Evolutionary conservation across 2,113 vertebrate genomes (phyloP).

Genomic region (Callipepla squamata): DNA sequence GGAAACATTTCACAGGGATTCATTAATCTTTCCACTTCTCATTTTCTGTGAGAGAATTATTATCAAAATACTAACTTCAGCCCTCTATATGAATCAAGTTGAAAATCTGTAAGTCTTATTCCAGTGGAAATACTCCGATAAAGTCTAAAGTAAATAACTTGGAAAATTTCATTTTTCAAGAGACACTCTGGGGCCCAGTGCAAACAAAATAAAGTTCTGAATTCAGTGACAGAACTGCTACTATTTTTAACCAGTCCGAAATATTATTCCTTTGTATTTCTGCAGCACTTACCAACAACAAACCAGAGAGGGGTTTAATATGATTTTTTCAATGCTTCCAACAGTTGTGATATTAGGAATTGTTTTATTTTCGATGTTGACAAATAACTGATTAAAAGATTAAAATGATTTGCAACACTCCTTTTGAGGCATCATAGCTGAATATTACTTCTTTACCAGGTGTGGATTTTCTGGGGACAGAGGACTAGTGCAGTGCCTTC

Average conservation of each 20-base stretch:
- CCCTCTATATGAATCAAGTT: not conserved
- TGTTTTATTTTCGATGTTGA: not conserved
- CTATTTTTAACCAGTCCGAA: not conserved
- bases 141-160: not conserved
- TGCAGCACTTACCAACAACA: not conserved
- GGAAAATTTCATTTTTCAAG: not conserved
- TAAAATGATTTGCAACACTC: not conserved
- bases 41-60: not conserved
- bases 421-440: not conserved
- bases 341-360: not conserved
- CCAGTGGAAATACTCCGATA: not conserved
- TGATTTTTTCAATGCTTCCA: not conserved
- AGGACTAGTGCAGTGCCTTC: not conserved
- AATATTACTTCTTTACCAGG: not conserved
- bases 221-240: not conserved
- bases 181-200: not conserved
- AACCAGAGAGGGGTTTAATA: not conserved
- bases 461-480: not conserved
- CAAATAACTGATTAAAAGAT: not conserved
- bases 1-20: not conserved
- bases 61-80: constrained; percentile 2
- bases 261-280: not conserved
- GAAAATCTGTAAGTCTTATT: not conserved
- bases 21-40: not conserved
- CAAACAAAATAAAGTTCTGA: not conserved